Evolutionary conservation across 2,113 vertebrate species (phyloP), one percentile per base, ranked within the genome.

Genomic region (Danionella cerebrum): DNA sequence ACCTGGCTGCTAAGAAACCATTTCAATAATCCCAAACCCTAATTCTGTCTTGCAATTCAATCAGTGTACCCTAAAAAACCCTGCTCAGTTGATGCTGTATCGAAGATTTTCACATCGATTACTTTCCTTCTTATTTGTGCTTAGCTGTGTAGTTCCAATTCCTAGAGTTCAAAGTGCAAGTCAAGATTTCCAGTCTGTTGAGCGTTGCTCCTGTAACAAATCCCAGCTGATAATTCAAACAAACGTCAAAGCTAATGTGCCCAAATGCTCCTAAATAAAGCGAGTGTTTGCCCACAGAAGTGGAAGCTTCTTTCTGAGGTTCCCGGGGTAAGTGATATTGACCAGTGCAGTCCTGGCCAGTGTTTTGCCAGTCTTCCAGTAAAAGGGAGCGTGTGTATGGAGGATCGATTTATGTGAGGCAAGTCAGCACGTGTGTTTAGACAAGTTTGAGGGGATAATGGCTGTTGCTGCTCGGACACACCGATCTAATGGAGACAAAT

Each of bases 401-500:
- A 45, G 71, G 41, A 72, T 69, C 60, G 68, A 78, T 76, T 65
- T 57, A 52, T 73, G 76, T 68, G 72, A 69, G 47, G 45, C 69
- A 33, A 48, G 71, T 64, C 60, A 45, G 65, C 47, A 35, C 38
- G 68, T 65, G 50, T 85, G 78, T 88, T 88, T 88, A 84, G 78
- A 84, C 82, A 84, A 79, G 71, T 77, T 82, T 82, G 74, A 84
- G 82, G 80, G 87, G 81, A 87, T 88, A 89, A 89, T 89, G 85
- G 86, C 63, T 69, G 72, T 76, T 70, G 80, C 76, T 69, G 78
- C 59, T 82, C 74, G 79, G 78, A 52, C 70, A 67, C 57, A 60
- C 68, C 70, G 73, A 75, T 80, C 79, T 87, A 89, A 78, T 88
- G 80, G 86, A 88, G 89, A 85, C 87, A 80, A 70, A 89, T 91